Evolutionary conservation across 1,140 invertebrate species (phyloP).

Genomic region (Drosophila parabipectinata): DNA sequence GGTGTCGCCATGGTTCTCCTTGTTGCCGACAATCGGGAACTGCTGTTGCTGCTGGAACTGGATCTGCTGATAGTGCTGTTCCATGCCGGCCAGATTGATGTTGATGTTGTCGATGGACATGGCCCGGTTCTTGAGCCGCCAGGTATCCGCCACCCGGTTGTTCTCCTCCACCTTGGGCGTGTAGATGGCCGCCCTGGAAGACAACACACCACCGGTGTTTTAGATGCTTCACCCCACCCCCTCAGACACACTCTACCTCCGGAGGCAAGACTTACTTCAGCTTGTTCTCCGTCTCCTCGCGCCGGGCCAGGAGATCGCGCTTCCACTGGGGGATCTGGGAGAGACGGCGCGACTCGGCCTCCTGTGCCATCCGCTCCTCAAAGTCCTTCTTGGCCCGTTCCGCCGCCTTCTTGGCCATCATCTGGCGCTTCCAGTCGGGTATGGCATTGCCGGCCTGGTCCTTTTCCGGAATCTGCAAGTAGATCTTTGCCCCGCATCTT

Average conservation of each 20-base stretch:
- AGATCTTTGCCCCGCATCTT: slow-evolving; percentile 70
- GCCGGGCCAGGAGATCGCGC: slow-evolving; percentile 92
- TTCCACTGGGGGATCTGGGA: slow-evolving; percentile 97
- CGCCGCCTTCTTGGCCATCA: slow-evolving; percentile 96
- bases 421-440: slow-evolving; percentile 96
- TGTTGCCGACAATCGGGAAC: slow-evolving; percentile 60
- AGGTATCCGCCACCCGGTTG: slow-evolving; percentile 84
- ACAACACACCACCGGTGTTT: slow-evolving; percentile 25
- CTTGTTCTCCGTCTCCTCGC: slow-evolving; percentile 90
- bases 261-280: slow-evolving; percentile 86
- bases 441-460: slow-evolving; percentile 95
- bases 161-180: slow-evolving; percentile 88
- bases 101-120: slow-evolving; percentile 87
- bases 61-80: slow-evolving; percentile 80
- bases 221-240: slow-evolving; percentile 33
- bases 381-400: slow-evolving; percentile 95
- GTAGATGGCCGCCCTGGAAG: slow-evolving; percentile 86
- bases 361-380: slow-evolving; percentile 92
- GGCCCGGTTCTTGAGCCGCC: slow-evolving; percentile 85
- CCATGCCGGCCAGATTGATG: slow-evolving; percentile 83
- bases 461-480: slow-evolving; percentile 92
- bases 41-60: slow-evolving; percentile 45
- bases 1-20: slow-evolving; percentile 79
- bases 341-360: slow-evolving; percentile 93
- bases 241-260: slow-evolving; percentile 12